Base-by-base conservation (phyloP, 1,140 invertebrate species). In the Brachionus koreanus region DNA sequence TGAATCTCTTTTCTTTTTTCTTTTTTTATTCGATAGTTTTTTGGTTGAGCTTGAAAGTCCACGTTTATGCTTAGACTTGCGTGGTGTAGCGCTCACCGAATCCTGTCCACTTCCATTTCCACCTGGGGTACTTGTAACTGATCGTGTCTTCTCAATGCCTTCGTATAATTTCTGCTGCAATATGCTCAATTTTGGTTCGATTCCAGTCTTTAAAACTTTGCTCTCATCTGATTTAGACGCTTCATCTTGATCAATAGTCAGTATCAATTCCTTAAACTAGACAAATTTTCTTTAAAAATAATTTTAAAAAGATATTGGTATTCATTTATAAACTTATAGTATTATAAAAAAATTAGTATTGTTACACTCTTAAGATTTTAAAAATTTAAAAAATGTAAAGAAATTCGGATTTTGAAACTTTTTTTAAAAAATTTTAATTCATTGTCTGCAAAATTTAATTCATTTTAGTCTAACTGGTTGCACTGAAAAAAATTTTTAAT, bases 231-330 rank as follows among this genome's bases (percentile, higher is more conserved):
- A 23, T 37, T 39, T 65, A 10, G 16, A 10, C 3, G 49, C 3
- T 61, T 79, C 76, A 37, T 37, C 76, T 65, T 61, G 61, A 43
- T 79, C 76, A 23, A 79, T 79, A 29, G 76, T 35, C 16, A 79
- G 25, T 1, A 79, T 79, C 12, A 79, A 43, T 43, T 79, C 49
- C 35, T 79, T 79, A 42, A 79, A 79, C 69, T 74, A 33, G 16
- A 67, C n/a, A 2, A n/a, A 65, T 12, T 35, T 33, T 23, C 1
- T 61, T n/a, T n/a, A n/a, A n/a, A 61, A 61, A 19, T 61, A 61
- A 4, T 61, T 9, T 19, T 43, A 2, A 10, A 43, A 1, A 13
- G 3, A n/a, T n/a, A n/a, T n/a, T n/a, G n/a, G n/a, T n/a, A n/a
- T n/a, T n/a, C n/a, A n/a, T n/a, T n/a, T n/a, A n/a, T n/a, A n/a